A percentile compares a stretch with the other conserved stretches of the same genome.
phyloP scores from a whole-genome alignment of 2,888 invertebrate species.

The Lacanobia wlatinum region DNA sequence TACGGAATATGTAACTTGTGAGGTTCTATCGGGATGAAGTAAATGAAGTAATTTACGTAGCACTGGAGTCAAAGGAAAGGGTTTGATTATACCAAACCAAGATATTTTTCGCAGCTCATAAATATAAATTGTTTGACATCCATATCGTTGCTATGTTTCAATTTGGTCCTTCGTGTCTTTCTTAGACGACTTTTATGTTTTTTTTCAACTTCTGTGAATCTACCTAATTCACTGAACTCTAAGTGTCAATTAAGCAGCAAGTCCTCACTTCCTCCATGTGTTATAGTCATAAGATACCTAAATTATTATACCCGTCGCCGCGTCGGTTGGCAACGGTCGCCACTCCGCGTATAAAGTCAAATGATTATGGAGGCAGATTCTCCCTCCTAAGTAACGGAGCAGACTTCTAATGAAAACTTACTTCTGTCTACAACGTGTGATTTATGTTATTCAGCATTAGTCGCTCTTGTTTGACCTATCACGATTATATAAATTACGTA shows the following conservation, averaged over 20 bases:
- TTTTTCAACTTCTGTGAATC: neutral
- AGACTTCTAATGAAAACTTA: constrained; percentile 32
- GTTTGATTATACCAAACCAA: neutral
- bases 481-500: constrained; percentile 30
- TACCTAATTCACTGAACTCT: neutral
- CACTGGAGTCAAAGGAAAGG: constrained; percentile 5
- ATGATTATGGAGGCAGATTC: constrained; percentile 26
- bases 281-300: constrained; percentile 15
- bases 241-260: constrained; percentile 12
- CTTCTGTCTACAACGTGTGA: constrained; percentile 9
- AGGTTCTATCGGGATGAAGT: neutral
- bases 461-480: constrained; percentile 39
- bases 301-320: constrained; percentile 24
- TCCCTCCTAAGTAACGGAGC: constrained; percentile 5
- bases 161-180: constrained; percentile 11
- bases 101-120: constrained; percentile 14
- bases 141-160: neutral
- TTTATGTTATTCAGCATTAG: constrained; percentile 30
- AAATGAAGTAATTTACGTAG: neutral
- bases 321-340: constrained; percentile 1
- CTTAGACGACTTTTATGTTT: neutral
- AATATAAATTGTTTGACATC: constrained; percentile 24
- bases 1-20: neutral
- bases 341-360: constrained; percentile 21
- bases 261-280: constrained; percentile 3